Conservation (phyloP, 2,888 invertebrate genomes). For the Philereme transversata region DNA sequence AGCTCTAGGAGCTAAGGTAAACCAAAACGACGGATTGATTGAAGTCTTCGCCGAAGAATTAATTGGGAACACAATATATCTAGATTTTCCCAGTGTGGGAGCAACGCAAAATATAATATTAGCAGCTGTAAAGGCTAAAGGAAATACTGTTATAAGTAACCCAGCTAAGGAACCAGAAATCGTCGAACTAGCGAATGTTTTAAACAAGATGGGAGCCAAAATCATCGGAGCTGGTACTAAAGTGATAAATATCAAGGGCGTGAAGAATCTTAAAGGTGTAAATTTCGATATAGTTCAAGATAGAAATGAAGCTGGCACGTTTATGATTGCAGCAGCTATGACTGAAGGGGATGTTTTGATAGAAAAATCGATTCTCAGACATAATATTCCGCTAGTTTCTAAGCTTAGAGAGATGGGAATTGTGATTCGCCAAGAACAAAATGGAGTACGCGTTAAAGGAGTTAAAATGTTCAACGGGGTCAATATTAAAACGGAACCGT, state of each 20-base stretch:
- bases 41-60: constrained; percentile 23
- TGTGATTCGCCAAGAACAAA: constrained; percentile 17
- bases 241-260: constrained; percentile 21
- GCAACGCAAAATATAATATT: constrained; percentile 34
- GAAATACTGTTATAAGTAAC: constrained; percentile 27
- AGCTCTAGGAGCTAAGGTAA: constrained; percentile 25
- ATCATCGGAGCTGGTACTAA: constrained; percentile 28
- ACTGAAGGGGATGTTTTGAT: constrained; percentile 30
- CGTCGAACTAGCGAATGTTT: constrained; percentile 25
- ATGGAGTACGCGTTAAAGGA: constrained; percentile 26
- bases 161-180: constrained; percentile 36
- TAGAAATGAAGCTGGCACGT: constrained; percentile 34
- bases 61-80: constrained; percentile 11
- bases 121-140: constrained; percentile 33
- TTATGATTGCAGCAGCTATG: constrained; percentile 36
- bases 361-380: constrained; percentile 13
- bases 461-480: constrained; percentile 20
- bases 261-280: constrained; percentile 16
- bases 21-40: constrained; percentile 12
- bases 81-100: constrained; percentile 32
- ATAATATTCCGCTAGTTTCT: constrained; percentile 15
- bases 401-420: constrained; percentile 25
- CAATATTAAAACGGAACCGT: constrained; percentile 19
- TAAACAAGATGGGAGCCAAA: constrained; percentile 34
- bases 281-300: constrained; percentile 27